Conservation (phyloP, 1,140 invertebrate genomes). For the Ceratitis capitata region DNA sequence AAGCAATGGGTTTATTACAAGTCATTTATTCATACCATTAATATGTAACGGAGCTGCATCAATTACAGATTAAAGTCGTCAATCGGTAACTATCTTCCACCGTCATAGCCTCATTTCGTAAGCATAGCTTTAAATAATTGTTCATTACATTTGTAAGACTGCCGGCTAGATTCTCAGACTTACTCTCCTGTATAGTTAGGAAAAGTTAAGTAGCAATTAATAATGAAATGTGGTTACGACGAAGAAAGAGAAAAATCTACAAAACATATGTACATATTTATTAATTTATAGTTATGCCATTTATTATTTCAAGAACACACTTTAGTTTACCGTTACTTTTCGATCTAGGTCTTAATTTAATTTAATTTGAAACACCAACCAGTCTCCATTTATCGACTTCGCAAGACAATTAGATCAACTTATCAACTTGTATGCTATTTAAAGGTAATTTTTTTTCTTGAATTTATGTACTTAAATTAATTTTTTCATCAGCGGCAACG, state of each 20-base stretch:
- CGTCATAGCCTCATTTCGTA: no score
- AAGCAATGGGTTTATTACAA: no score
- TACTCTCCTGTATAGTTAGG: no score
- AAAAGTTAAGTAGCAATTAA: background rate
- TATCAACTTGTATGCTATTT: background rate
- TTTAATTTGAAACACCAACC: background rate
- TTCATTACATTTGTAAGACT: no score
- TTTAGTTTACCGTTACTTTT: background rate
- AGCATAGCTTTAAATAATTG: no score
- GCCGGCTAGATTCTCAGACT: no score
- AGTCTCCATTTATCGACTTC: background rate
- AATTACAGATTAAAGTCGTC: background rate
- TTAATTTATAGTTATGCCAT: background rate
- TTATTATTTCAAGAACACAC: background rate
- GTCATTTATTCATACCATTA: no score
- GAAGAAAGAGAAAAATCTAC: background rate
- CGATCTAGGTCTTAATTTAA: background rate
- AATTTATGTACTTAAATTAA: background rate
- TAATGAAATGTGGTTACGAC: no score
- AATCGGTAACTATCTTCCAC: no score
- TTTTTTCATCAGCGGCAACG: background rate
- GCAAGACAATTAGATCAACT: background rate
- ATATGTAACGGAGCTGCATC: background rate
- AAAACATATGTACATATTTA: background rate
- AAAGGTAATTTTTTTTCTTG: slow-evolving; percentile 8